A percentile compares a stretch with the other conserved stretches of the same genome.
These are phyloP conservation scores for Pseudopipra pipra DNA, from an alignment of 2,113 vertebrate genomes.

Conservation along the genomic window DNA sequence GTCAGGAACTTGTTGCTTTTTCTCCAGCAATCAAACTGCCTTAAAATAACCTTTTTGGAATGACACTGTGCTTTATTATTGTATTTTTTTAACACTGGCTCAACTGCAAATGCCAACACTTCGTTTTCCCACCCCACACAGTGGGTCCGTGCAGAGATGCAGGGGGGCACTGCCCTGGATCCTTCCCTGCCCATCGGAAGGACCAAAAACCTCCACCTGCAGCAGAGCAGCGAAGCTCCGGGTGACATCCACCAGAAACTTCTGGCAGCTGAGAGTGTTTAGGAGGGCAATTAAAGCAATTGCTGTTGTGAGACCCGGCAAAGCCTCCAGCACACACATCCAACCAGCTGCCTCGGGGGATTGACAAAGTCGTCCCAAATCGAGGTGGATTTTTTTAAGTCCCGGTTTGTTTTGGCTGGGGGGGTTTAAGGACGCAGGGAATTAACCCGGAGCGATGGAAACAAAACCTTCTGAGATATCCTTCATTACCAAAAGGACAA, in stretches of 20 bases:
- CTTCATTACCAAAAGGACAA: neutral
- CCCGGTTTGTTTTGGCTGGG: neutral
- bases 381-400: neutral
- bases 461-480: neutral
- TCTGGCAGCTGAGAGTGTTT: neutral
- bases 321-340: neutral
- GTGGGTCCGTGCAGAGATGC: rapidly evolving
- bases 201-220: rapidly evolving
- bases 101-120: neutral
- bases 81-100: neutral
- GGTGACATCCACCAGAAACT: neutral
- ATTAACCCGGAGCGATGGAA: neutral
- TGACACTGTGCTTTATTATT: rapidly evolving
- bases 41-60: neutral
- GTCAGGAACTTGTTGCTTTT: neutral
- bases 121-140: neutral
- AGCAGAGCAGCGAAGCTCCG: neutral
- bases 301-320: neutral
- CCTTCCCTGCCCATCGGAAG: neutral
- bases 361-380: neutral
- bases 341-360: neutral
- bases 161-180: too few relatives aligned
- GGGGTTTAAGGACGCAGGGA: neutral
- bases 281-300: neutral
- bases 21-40: neutral